Evolutionary conservation across 2,888 invertebrate genomes (phyloP).

Genomic region (Quadroppia sp.): DNA sequence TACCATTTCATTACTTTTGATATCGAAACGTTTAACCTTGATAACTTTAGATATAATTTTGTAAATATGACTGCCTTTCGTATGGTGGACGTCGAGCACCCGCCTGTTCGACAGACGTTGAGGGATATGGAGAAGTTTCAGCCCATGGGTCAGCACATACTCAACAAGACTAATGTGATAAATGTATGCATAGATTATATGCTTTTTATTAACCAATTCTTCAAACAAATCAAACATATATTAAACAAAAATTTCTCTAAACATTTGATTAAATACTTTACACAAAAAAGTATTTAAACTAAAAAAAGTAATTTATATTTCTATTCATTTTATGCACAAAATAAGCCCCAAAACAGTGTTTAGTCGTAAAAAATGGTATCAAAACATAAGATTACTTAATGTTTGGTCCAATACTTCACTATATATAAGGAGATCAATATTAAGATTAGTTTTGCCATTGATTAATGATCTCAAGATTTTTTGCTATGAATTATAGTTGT

Average conservation of each 20-base stretch:
- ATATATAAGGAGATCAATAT: slow-evolving; percentile 12
- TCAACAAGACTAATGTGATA: slow-evolving; percentile 46
- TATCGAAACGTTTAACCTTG: slow-evolving; percentile 53
- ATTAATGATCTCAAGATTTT: slow-evolving; percentile 13
- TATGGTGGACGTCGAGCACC: slow-evolving; percentile 72
- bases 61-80: slow-evolving; percentile 91
- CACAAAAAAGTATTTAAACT: too few relatives aligned
- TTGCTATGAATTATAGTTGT: background rate
- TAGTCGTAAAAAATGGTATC: background rate
- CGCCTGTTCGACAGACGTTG: slow-evolving; percentile 68
- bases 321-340: too few relatives aligned
- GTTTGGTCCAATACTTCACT: background rate
- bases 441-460: slow-evolving; percentile 16
- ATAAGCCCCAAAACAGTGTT: too few relatives aligned
- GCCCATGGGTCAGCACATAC: slow-evolving; percentile 54
- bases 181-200: slow-evolving; percentile 39
- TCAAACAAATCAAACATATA: background rate
- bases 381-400: background rate
- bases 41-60: slow-evolving; percentile 76
- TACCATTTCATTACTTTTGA: slow-evolving; percentile 86
- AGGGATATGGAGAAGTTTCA: slow-evolving; percentile 80
- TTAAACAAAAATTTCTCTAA: background rate
- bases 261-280: too few relatives aligned
- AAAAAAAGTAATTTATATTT: too few relatives aligned
- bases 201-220: background rate